These are phyloP conservation scores for Latrodectus geometricus DNA, from an alignment of 1,140 invertebrate genomes.

Conservation along the genomic window DNA sequence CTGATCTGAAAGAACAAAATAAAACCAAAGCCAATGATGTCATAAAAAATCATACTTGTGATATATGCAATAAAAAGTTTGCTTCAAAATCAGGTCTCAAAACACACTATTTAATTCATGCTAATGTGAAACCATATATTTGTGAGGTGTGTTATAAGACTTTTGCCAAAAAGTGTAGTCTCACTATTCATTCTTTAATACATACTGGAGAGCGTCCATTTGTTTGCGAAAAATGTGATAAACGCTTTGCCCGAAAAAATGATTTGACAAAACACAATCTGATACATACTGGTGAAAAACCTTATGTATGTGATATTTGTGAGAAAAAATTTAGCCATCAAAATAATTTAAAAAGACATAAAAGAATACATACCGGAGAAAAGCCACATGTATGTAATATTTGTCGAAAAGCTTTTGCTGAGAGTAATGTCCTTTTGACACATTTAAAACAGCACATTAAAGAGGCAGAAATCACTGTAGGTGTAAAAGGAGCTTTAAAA, in stretches of 20 bases:
- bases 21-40: background rate
- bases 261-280: slow-evolving; percentile 71
- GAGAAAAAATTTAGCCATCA: slow-evolving; percentile 65
- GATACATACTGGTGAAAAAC: slow-evolving; percentile 69
- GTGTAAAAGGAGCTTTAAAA: background rate
- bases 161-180: slow-evolving; percentile 53
- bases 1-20: background rate
- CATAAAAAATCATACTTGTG: slow-evolving; percentile 9
- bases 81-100: slow-evolving; percentile 13
- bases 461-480: background rate
- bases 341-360: slow-evolving; percentile 75
- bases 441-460: slow-evolving; percentile 27
- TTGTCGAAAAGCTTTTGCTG: slow-evolving; percentile 54
- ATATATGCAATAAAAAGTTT: slow-evolving; percentile 37
- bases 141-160: slow-evolving; percentile 28
- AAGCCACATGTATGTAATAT: slow-evolving; percentile 65
- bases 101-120: slow-evolving; percentile 38
- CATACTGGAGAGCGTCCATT: slow-evolving; percentile 66
- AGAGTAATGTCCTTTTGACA: background rate
- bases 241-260: slow-evolving; percentile 36
- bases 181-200: slow-evolving; percentile 64
- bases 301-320: slow-evolving; percentile 69
- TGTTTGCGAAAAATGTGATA: slow-evolving; percentile 47
- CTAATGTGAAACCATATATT: slow-evolving; percentile 23
- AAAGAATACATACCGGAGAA: slow-evolving; percentile 76